These are phyloP conservation scores for Meandrina meandrites DNA, from an alignment of 92 coral and sea anemone species.

Conservation along the genomic window DNA sequence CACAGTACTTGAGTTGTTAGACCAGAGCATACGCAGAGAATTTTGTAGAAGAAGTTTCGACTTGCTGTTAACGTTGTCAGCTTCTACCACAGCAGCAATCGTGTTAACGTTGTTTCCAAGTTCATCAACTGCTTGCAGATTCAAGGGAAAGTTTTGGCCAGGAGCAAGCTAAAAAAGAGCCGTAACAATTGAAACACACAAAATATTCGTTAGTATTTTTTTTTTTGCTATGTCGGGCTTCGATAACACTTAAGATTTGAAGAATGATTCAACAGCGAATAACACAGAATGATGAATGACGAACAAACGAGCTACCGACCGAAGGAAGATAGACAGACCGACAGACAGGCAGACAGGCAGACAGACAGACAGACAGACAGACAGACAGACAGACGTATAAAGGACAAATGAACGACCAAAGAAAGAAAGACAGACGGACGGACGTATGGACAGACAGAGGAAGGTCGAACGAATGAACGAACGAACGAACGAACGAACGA, in stretches of 20 bases:
- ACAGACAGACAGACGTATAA: too few species aligned
- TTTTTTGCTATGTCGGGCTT: background rate
- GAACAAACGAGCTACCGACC: background rate
- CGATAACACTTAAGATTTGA: background rate
- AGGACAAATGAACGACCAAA: too few species aligned
- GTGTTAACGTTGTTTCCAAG: constrained; percentile 73
- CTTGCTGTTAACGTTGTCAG: background rate
- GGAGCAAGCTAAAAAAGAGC: constrained; percentile 65
- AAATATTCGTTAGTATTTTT: background rate
- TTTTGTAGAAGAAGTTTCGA: constrained; percentile 28
- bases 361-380: too few species aligned
- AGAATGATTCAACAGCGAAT: too few species aligned
- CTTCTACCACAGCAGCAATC: constrained; percentile 28
- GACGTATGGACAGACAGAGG: too few species aligned
- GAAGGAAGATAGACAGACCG: background rate
- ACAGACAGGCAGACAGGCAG: background rate
- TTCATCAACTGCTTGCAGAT: constrained; percentile 78
- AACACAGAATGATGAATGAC: background rate
- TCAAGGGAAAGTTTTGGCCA: constrained; percentile 66
- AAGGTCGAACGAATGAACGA: too few species aligned
- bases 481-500: background rate
- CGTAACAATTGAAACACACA: background rate
- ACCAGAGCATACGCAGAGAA: constrained; percentile 51
- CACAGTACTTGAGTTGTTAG: constrained; percentile 41
- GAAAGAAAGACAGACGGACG: too few species aligned